phyloP scores from a whole-genome alignment of 1,140 invertebrate species.

The Gryllus bimaculatus region DNA sequence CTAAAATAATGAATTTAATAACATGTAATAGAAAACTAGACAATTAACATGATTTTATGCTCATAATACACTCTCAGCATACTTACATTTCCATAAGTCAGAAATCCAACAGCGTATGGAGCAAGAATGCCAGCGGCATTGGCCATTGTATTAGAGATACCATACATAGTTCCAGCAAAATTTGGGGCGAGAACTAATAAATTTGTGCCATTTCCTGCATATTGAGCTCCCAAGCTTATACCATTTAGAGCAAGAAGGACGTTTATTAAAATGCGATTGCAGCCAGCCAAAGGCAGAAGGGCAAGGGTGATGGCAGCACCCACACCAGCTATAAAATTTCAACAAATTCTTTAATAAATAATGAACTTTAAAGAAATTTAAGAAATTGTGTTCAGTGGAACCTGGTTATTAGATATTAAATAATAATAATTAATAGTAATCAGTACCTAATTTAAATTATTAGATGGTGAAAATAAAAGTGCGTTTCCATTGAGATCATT shows the following conservation, averaged over 20 bases:
- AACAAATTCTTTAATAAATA: too few relatives aligned
- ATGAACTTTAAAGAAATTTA: too few relatives aligned
- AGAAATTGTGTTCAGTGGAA: too few relatives aligned
- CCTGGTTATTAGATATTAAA: too few relatives aligned
- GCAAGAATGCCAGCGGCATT: conserved; percentile 81
- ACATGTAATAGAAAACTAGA: neutral
- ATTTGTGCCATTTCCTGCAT: conserved; percentile 76
- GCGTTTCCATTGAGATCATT: too few relatives aligned
- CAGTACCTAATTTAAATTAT: too few relatives aligned
- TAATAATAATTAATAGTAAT: too few relatives aligned
- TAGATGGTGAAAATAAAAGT: too few relatives aligned
- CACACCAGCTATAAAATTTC: conserved; percentile 43
- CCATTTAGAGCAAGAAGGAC: conserved; percentile 59
- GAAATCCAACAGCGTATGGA: conserved; percentile 62
- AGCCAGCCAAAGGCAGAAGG: conserved; percentile 66
- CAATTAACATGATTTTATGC: neutral
- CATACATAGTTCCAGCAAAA: conserved; percentile 79
- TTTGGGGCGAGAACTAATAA: conserved; percentile 78
- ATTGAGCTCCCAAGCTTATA: conserved; percentile 61
- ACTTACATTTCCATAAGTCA: conserved; percentile 27
- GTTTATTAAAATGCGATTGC: conserved; percentile 57
- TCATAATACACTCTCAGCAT: neutral
- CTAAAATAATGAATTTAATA: conserved; percentile 27
- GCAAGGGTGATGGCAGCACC: conserved; percentile 63
- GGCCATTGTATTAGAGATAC: conserved; percentile 76